These are phyloP conservation scores for Squalus acanthias DNA, from an alignment of 2,797 vertebrate species.

Conservation along the genomic window DNA sequence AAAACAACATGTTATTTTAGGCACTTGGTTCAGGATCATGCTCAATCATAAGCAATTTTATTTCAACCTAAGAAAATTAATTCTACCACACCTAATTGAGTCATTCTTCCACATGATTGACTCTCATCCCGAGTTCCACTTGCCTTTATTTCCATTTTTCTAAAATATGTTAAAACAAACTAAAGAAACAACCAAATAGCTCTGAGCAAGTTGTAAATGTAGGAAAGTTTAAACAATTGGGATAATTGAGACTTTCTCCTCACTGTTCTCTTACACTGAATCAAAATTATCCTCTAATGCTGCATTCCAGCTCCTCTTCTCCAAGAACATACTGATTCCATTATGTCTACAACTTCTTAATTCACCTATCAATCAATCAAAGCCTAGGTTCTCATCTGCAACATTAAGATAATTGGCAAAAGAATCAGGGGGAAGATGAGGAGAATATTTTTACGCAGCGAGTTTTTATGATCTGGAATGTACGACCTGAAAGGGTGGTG, in stretches of 20 bases:
- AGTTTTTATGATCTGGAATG: not conserved
- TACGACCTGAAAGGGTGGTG: too few species aligned
- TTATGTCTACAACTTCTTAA: not conserved
- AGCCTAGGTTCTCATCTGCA: not conserved
- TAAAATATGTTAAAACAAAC: not conserved
- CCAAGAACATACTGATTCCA: not conserved
- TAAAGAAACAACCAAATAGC: not conserved
- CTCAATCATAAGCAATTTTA: not conserved
- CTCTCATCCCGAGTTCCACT: not conserved
- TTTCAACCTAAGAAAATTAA: not conserved
- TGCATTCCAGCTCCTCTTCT: not conserved
- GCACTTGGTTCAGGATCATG: not conserved
- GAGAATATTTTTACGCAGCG: not conserved
- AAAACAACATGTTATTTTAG: not conserved
- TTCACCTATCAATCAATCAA: conserved; percentile 14
- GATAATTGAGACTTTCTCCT: not conserved
- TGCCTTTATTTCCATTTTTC: not conserved
- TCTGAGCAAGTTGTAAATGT: not conserved
- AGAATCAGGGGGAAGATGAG: not conserved
- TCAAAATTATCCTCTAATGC: not conserved
- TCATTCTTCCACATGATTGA: not conserved
- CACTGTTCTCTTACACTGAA: not conserved
- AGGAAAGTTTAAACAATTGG: not conserved
- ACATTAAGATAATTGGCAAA: not conserved
- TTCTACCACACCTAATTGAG: not conserved